A percentile compares a stretch with the other conserved stretches of the same genome.
phyloP scores from a whole-genome alignment of 23 tunicate species.

The Diplosoma virens region DNA sequence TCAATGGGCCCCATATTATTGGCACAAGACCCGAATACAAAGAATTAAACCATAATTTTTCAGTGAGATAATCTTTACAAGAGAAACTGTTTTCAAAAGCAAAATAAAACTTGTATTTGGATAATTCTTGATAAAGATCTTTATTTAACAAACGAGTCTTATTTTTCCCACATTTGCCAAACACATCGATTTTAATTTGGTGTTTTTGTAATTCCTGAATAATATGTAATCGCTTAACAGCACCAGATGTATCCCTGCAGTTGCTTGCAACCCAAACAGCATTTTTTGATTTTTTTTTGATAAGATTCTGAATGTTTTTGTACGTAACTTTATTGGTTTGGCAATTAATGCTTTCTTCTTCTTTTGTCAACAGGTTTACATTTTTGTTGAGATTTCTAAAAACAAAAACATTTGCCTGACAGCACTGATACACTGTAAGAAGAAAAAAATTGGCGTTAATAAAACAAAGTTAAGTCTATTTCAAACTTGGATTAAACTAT shows the following conservation, averaged over 20 bases:
- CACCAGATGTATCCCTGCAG: conserved; percentile 6
- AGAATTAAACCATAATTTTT: conserved; percentile 36
- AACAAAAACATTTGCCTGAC: background rate
- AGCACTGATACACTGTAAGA: background rate
- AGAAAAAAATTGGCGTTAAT: background rate
- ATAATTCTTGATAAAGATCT: background rate
- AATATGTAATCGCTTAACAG: background rate
- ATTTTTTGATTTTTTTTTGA: background rate
- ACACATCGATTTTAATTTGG: background rate
- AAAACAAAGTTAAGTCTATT: no score
- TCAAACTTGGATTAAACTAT: no score
- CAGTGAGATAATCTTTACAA: conserved; percentile 27
- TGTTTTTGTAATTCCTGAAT: background rate
- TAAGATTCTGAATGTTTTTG: background rate
- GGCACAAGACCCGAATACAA: conserved; percentile 13
- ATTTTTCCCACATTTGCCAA: background rate
- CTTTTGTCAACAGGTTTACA: no score
- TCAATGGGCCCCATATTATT: conserved; percentile 25
- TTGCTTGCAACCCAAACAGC: conserved; percentile 4
- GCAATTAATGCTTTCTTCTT: no score
- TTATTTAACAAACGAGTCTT: background rate
- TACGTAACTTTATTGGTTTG: no score
- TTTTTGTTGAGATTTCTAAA: no score
- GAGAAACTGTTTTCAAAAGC: conserved; percentile 48
- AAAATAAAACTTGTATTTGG: conserved; percentile 47